Evolutionary conservation across 2,797 vertebrate genomes (phyloP).

Genomic region (Acipenser transmontanus): DNA sequence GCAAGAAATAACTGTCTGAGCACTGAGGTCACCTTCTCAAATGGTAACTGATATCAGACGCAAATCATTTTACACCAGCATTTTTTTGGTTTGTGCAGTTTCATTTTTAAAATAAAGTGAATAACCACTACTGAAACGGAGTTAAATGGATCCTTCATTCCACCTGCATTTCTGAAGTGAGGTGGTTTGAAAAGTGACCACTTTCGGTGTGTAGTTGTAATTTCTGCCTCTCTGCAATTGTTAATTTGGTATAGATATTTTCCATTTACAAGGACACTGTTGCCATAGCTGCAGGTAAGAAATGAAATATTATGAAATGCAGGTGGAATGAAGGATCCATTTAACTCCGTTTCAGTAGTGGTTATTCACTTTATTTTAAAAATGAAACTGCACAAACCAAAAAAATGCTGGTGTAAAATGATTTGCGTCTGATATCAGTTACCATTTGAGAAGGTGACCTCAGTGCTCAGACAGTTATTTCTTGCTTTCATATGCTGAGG

Average conservation of each 20-base stretch:
- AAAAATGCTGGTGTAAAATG: conserved; percentile 1
- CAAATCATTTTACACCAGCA: background rate
- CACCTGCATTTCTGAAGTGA: too few relatives aligned
- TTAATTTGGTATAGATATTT: too few relatives aligned
- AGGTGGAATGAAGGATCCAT: background rate
- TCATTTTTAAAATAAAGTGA: background rate
- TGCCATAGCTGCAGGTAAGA: too few relatives aligned
- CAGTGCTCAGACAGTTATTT: background rate
- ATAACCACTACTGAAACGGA: background rate
- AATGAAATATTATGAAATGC: too few relatives aligned
- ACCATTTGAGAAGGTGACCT: background rate
- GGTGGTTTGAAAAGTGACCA: too few relatives aligned
- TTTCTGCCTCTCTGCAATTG: too few relatives aligned
- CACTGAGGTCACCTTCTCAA: conserved; percentile 1
- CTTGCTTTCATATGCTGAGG: background rate
- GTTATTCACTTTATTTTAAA: background rate
- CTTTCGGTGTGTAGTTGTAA: too few relatives aligned
- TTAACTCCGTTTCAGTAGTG: background rate
- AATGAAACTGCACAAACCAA: too few relatives aligned
- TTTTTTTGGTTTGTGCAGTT: background rate
- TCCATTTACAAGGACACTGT: too few relatives aligned
- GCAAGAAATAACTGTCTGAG: background rate
- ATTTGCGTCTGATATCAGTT: background rate
- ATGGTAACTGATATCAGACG: background rate
- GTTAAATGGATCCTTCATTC: background rate